Percentiles rank a stretch among this genome's conserved stretches.
Evolutionary conservation across 2,888 invertebrate genomes (phyloP).

Genomic region (Hypsopygia costalis): DNA sequence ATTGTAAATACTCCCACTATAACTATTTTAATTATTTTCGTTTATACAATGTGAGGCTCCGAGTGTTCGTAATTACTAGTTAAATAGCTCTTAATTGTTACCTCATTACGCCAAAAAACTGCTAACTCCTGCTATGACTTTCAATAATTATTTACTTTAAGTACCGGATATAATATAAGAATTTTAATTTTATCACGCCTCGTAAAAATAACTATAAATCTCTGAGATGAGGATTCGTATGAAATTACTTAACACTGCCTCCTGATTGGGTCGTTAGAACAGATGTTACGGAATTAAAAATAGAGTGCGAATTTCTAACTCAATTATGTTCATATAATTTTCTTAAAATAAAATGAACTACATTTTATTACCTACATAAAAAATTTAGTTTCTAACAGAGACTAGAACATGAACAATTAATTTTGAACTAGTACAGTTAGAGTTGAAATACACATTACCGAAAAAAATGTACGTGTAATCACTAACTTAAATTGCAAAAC

Average conservation of each 20-base stretch:
- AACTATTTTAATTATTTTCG: slow-evolving; percentile 13
- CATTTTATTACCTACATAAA: no score
- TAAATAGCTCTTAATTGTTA: slow-evolving; percentile 8
- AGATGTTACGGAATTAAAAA: no score
- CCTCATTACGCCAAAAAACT: slow-evolving; percentile 9
- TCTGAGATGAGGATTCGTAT: background rate
- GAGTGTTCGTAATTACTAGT: slow-evolving; percentile 4
- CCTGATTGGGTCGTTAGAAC: background rate
- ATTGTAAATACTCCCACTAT: slow-evolving; percentile 10
- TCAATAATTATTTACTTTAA: slow-evolving; percentile 8
- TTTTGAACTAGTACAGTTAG: no score
- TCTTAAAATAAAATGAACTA: no score
- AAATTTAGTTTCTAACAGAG: no score
- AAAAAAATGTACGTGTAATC: no score
- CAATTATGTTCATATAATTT: no score
- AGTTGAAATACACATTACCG: no score
- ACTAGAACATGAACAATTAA: no score
- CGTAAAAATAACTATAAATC: background rate
- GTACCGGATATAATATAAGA: slow-evolving; percentile 6
- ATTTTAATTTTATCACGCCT: slow-evolving; percentile 5
- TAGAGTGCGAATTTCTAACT: no score
- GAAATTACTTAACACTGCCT: background rate
- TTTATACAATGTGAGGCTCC: background rate
- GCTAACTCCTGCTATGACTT: slow-evolving; percentile 6
- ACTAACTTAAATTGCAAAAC: no score